Base-by-base conservation (phyloP, 2,113 vertebrate genomes). In the Vidua macroura region DNA sequence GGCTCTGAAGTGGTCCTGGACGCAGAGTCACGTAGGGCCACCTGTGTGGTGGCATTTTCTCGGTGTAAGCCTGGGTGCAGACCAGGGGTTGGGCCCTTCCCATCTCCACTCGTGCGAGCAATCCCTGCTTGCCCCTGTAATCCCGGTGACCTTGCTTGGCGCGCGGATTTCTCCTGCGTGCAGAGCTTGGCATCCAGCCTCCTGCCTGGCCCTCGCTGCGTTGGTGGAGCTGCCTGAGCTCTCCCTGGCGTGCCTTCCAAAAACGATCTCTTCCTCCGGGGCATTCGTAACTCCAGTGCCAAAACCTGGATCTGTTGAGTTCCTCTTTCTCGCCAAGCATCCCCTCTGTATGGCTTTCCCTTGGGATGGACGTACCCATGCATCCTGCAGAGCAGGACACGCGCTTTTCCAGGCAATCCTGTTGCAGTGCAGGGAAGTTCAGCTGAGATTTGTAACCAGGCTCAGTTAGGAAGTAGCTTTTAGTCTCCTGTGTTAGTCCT, bases 341-440 rank as follows among this genome's bases (percentile, higher is more conserved):
- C n/a, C 11, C 17, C n/a, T 51, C 18, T 1, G 1, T 20, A 1
- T 1, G 11, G 16, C 27, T 70, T 86, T 85, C 51, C 51, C 31
- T 0, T 17, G 64, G 81, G 72, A 30, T 35, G 76, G 77, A 19
- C 0, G 0, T 3, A 10, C 3, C 46, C 4, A 0, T 16, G 59
- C 31, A 12, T 69, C 75, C 53, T 30, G 27, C 4, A 3, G 66
- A 70, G 35, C 48, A 28, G 77, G 56, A 25, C 2, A 0, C 0
- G 3, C n/a, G 25, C 70, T 81, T 33, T 55, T 5, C 46, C 5
- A 3, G 6, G 39, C 27, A 9, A 0, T 64, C 18, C 27, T 28
- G 1, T 35, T 37, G 67, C 2, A 5, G 43, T 7, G 27, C 24
- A 55, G 55, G 68, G 66, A 43, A 69, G 62, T 5, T 39, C 18